Evolutionary conservation across 2,113 vertebrate species (phyloP).

Genomic region (Trochalopteron elliotii): DNA sequence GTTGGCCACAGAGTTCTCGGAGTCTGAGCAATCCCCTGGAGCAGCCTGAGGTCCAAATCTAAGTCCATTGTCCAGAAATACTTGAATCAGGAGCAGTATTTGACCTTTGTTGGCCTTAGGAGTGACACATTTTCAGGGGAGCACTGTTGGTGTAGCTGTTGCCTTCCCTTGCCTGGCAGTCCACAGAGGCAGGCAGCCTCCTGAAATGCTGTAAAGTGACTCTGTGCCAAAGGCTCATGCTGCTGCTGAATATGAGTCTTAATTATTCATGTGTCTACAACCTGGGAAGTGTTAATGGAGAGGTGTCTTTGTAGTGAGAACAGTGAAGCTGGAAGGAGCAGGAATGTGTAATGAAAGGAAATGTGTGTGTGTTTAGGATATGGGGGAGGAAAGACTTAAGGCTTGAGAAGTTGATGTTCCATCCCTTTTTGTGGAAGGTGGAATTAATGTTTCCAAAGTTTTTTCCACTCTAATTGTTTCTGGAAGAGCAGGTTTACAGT

Average conservation of each 20-base stretch:
- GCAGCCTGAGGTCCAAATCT: fast-evolving
- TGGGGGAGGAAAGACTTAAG: neutral
- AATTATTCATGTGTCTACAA: neutral
- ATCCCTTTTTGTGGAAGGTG: neutral
- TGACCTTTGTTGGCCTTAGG: fast-evolving
- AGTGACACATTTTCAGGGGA: neutral
- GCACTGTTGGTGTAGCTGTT: neutral
- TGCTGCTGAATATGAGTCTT: neutral
- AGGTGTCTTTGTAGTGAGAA: neutral
- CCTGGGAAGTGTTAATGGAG: neutral
- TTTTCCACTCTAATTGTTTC: neutral
- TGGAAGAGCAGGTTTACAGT: neutral
- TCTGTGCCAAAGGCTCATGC: neutral
- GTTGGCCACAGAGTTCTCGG: neutral
- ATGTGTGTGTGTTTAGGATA: neutral
- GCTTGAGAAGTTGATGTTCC: neutral
- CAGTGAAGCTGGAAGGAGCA: neutral
- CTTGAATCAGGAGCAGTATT: neutral
- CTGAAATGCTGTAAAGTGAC: neutral
- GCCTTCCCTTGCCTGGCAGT: neutral
- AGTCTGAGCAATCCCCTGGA: neutral
- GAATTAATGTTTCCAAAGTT: neutral
- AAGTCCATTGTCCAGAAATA: neutral
- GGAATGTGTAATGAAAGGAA: neutral
- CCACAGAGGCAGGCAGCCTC: neutral